Conservation (phyloP, 2,797 vertebrate species). For the Pseudomugil tenellus region DNA sequence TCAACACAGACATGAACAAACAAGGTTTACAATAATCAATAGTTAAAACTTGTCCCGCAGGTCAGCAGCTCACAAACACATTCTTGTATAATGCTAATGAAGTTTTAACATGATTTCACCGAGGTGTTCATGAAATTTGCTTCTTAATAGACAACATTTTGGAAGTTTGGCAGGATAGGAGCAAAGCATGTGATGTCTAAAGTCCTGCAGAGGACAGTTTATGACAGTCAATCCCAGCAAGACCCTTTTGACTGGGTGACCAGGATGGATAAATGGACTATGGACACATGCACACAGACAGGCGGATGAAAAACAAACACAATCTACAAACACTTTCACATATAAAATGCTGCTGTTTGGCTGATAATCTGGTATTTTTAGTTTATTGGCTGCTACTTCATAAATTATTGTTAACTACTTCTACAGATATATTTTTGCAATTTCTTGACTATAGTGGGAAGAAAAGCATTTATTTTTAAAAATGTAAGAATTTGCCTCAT, state of each 20-base stretch:
- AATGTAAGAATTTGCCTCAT: too few relatives aligned
- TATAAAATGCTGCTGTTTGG: too few relatives aligned
- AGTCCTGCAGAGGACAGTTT: not conserved
- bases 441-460: too few relatives aligned
- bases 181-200: not conserved
- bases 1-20: slow-evolving; percentile 51
- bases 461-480: too few relatives aligned
- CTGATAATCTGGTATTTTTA: too few relatives aligned
- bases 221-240: not conserved
- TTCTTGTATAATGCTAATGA: too few relatives aligned
- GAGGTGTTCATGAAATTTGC: too few relatives aligned
- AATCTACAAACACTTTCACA: slow-evolving; percentile 6
- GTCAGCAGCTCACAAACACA: slow-evolving; percentile 5
- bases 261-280: slow-evolving; percentile 15
- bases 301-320: slow-evolving; percentile 45
- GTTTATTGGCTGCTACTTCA: too few relatives aligned
- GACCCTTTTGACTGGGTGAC: not conserved
- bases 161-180: not conserved
- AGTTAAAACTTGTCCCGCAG: slow-evolving; percentile 11
- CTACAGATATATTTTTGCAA: too few relatives aligned
- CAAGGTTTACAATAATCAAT: slow-evolving; percentile 28
- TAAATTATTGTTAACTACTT: too few relatives aligned
- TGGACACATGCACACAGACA: not conserved
- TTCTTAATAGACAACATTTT: not conserved
- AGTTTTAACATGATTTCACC: too few relatives aligned